These are phyloP conservation scores for Heterotilapia buettikoferi DNA, from an alignment of 2,113 vertebrate genomes.

Conservation along the genomic window DNA sequence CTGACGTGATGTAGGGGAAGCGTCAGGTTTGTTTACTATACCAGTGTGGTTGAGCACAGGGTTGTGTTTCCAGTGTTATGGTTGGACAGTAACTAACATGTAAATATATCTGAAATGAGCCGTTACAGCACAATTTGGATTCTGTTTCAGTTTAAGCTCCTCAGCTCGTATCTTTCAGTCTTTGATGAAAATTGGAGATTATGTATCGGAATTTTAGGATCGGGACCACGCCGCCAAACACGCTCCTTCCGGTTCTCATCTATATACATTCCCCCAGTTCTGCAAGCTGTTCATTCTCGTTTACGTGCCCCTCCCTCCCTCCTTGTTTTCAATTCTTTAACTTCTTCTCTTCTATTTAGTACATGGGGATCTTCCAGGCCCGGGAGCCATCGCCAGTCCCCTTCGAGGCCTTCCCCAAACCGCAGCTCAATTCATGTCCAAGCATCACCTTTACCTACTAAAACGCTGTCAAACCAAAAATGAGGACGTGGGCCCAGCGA, in stretches of 20 bases:
- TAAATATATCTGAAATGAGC: not conserved
- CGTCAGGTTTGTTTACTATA: not conserved
- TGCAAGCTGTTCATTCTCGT: not conserved
- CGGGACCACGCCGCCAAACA: not conserved
- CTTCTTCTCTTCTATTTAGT: not conserved
- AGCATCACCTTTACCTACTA: not conserved
- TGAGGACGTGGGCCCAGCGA: not conserved
- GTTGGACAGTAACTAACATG: not conserved
- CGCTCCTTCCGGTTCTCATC: not conserved
- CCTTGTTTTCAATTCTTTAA: not conserved
- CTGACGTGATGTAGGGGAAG: not conserved
- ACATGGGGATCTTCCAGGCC: fast-evolving
- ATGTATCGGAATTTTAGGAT: not conserved
- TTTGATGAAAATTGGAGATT: not conserved
- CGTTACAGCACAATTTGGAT: not conserved
- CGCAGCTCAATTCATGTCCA: not conserved
- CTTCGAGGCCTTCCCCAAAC: not conserved
- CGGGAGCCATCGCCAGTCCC: fast-evolving
- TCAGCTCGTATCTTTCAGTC: not conserved
- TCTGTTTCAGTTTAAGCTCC: not conserved
- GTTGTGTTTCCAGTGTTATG: not conserved
- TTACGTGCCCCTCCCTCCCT: not conserved
- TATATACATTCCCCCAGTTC: not conserved
- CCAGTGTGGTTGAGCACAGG: not conserved
- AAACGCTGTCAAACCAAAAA: not conserved